phyloP scores from a whole-genome alignment of 2,888 invertebrate genomes.

The Tolmerus cingulatus region DNA sequence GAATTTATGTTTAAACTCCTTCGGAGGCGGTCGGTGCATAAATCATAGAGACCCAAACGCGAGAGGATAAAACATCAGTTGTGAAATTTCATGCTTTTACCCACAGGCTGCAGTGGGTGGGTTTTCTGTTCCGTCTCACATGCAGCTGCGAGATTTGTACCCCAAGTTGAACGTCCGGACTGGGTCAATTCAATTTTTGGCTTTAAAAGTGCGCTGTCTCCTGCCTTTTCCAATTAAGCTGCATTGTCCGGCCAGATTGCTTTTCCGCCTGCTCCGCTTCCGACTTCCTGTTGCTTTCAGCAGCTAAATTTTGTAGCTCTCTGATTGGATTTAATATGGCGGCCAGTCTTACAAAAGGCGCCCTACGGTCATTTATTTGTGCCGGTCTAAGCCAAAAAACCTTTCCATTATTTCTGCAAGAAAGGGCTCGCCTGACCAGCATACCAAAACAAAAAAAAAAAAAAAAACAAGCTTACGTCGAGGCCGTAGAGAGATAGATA shows the following conservation, averaged over 20 bases:
- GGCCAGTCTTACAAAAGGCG: not conserved
- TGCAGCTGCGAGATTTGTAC: not conserved
- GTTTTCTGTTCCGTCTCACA: not conserved
- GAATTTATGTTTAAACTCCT: not conserved
- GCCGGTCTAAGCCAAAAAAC: not conserved
- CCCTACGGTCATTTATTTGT: not conserved
- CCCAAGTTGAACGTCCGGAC: not conserved
- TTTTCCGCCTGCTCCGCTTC: conserved; percentile 11
- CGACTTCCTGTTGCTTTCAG: not conserved
- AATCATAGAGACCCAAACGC: not conserved
- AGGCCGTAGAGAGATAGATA: not conserved
- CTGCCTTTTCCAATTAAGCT: conserved; percentile 31
- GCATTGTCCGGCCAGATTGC: conserved; percentile 32
- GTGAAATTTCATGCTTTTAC: conserved; percentile 3
- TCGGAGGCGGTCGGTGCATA: not conserved
- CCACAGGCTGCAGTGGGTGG: not conserved
- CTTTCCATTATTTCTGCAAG: not conserved
- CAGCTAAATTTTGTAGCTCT: not conserved
- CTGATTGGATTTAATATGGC: not conserved
- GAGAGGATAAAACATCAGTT: conserved; percentile 3
- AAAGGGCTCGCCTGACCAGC: not conserved
- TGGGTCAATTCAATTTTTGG: conserved; percentile 32
- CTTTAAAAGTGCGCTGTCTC: not conserved
- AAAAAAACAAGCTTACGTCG: not conserved
- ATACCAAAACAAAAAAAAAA: not conserved